Conservation (phyloP, 1,140 invertebrate genomes). For the Pemphigus obesinymphae region DNA sequence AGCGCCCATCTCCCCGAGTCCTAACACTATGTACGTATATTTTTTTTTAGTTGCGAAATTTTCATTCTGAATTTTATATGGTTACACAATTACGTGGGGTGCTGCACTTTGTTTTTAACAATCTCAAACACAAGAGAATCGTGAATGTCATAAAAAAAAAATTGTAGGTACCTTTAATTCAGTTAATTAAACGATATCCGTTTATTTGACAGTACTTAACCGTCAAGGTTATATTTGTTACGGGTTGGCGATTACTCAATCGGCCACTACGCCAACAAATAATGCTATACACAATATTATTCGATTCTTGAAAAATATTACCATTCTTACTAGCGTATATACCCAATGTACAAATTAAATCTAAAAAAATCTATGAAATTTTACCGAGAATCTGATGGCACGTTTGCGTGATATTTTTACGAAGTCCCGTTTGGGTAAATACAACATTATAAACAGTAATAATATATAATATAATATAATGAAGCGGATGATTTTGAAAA, state of each 20-base stretch:
- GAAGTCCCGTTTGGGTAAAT: too few relatives aligned
- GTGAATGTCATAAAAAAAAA: too few relatives aligned
- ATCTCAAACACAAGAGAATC: not conserved
- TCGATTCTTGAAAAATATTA: not conserved
- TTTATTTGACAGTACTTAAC: slow-evolving; percentile 6
- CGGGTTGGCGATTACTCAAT: slow-evolving; percentile 15
- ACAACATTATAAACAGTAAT: too few relatives aligned
- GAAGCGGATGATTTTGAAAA: too few relatives aligned
- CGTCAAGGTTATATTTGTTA: slow-evolving; percentile 29
- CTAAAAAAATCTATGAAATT: too few relatives aligned
- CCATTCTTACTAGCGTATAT: too few relatives aligned
- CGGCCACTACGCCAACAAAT: not conserved
- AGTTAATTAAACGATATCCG: slow-evolving; percentile 5
- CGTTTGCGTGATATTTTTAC: too few relatives aligned
- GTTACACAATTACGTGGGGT: not conserved
- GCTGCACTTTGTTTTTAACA: not conserved
- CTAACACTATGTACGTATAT: too few relatives aligned
- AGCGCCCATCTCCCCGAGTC: too few relatives aligned
- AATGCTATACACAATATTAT: not conserved
- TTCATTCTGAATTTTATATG: not conserved
- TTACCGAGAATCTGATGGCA: too few relatives aligned
- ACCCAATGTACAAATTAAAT: too few relatives aligned
- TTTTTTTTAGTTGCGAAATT: not conserved
- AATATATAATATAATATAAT: too few relatives aligned
- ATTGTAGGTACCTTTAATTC: not conserved